Conservation (phyloP, 2,888 invertebrate species). For the Agapostemon virescens region DNA sequence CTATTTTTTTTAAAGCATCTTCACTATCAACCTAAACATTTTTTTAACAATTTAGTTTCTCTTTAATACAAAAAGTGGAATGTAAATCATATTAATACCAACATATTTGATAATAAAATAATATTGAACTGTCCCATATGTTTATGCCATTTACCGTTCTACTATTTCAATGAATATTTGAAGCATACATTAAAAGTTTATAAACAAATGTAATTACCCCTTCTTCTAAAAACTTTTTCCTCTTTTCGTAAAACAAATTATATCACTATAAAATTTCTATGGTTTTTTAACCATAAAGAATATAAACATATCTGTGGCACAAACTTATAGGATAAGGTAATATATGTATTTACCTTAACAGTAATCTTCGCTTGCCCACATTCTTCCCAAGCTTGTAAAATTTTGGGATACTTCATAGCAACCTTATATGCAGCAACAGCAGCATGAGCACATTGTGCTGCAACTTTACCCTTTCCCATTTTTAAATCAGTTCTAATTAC, state of each 20-base stretch:
- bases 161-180: too few species aligned
- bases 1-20: conserved; percentile 86
- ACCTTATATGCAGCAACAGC: conserved; percentile 92
- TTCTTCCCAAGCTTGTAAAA: conserved; percentile 84
- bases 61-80: background rate
- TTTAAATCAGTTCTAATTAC: conserved; percentile 94
- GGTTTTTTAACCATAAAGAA: too few species aligned
- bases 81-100: background rate
- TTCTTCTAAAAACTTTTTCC: too few species aligned
- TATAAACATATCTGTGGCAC: too few species aligned
- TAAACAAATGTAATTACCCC: too few species aligned
- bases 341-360: conserved; percentile 83
- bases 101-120: conserved; percentile 1
- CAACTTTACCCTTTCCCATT: conserved; percentile 97
- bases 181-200: too few species aligned
- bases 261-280: too few species aligned
- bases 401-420: conserved; percentile 84
- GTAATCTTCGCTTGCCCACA: conserved; percentile 94
- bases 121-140: too few species aligned
- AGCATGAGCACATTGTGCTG: conserved; percentile 97
- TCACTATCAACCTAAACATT: conserved; percentile 85
- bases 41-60: conserved; percentile 20
- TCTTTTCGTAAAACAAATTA: too few species aligned
- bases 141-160: too few species aligned
- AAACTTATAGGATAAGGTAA: too few species aligned